These are phyloP conservation scores for Dolichopus griseipennis DNA, from an alignment of 2,888 invertebrate genomes.

Conservation along the genomic window DNA sequence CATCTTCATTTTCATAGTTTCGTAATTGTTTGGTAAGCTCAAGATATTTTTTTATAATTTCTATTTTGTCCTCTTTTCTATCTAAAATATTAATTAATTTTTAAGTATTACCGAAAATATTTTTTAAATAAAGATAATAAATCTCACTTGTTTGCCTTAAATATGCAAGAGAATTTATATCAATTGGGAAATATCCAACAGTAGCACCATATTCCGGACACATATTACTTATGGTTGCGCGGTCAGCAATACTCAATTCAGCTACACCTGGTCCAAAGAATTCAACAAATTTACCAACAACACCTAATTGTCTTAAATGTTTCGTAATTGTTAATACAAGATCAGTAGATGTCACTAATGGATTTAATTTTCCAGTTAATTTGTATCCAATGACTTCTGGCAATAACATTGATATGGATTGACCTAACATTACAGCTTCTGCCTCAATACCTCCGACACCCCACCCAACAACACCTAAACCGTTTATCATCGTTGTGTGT, in stretches of 20 bases:
- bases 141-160: slow-evolving; percentile 68
- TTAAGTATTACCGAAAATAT: slow-evolving; percentile 7
- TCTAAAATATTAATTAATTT: slow-evolving; percentile 47
- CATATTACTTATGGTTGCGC: slow-evolving; percentile 98
- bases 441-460: slow-evolving; percentile 85
- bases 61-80: slow-evolving; percentile 66
- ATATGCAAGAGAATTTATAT: slow-evolving; percentile 70
- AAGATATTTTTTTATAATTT: slow-evolving; percentile 73
- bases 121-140: background rate
- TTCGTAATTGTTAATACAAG: slow-evolving; percentile 95
- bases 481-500: slow-evolving; percentile 98
- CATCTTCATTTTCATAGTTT: slow-evolving; percentile 61
- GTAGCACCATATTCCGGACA: slow-evolving; percentile 98
- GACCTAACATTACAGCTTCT: slow-evolving; percentile 97
- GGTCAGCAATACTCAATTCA: slow-evolving; percentile 86
- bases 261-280: slow-evolving; percentile 93
- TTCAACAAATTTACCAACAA: slow-evolving; percentile 98
- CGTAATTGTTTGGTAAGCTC: slow-evolving; percentile 72
- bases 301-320: slow-evolving; percentile 85
- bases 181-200: slow-evolving; percentile 90
- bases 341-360: slow-evolving; percentile 89
- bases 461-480: slow-evolving; percentile 94
- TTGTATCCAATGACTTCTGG: slow-evolving; percentile 95
- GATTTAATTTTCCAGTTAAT: slow-evolving; percentile 68
- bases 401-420: slow-evolving; percentile 92